These are phyloP conservation scores for Parasteatoda tepidariorum DNA, from an alignment of 1,140 invertebrate species.

Conservation along the genomic window DNA sequence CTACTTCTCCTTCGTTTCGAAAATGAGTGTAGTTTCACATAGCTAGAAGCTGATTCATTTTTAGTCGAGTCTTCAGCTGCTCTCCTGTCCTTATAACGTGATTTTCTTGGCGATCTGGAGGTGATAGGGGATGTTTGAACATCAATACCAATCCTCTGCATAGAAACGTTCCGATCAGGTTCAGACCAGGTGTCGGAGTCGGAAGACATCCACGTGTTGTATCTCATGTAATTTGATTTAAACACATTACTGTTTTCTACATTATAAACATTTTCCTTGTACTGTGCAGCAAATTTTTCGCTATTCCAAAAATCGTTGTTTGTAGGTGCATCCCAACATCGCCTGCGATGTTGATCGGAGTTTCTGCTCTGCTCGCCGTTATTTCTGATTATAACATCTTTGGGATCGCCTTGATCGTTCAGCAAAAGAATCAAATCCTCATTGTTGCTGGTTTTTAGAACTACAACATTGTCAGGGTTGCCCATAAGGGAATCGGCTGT, in stretches of 20 bases:
- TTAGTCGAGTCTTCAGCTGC: conserved; percentile 9
- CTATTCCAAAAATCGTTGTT: not conserved
- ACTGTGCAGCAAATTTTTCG: not conserved
- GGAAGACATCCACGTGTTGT: conserved; percentile 17
- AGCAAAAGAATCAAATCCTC: conserved; percentile 45
- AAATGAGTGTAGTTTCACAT: conserved; percentile 13
- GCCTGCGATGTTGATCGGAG: conserved; percentile 25
- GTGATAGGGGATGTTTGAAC: conserved; percentile 19
- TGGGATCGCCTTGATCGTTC: conserved; percentile 30
- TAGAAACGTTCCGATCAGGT: conserved; percentile 50
- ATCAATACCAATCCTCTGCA: conserved; percentile 56
- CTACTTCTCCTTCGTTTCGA: conserved; percentile 30
- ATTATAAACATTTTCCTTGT: not conserved
- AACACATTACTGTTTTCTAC: not conserved
- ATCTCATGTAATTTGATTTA: not conserved
- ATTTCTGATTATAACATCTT: conserved; percentile 36
- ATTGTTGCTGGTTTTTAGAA: conserved; percentile 45
- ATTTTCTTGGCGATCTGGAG: conserved; percentile 19
- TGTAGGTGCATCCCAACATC: conserved; percentile 15
- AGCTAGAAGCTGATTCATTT: conserved; percentile 24
- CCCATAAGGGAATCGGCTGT: not conserved
- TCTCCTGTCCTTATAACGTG: conserved; percentile 3
- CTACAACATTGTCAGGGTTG: conserved; percentile 45
- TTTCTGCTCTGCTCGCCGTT: conserved; percentile 1
- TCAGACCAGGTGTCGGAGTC: conserved; percentile 61